Base-by-base conservation (phyloP, 2,888 invertebrate species). In the Tenthredo distinguenda region DNA sequence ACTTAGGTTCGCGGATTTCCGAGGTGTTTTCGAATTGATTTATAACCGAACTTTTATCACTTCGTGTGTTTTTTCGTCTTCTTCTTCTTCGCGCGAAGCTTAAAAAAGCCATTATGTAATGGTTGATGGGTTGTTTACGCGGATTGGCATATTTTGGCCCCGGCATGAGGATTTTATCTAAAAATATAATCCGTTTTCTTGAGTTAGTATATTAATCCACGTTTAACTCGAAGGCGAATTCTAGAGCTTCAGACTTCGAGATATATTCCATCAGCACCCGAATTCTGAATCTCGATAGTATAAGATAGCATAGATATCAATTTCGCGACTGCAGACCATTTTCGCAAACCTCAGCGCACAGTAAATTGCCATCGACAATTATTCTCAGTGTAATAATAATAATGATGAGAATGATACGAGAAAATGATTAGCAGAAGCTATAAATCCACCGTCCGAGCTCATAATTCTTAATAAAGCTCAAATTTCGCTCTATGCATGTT, bases 401-500 rank as follows among this genome's bases (percentile, higher is more conserved):
- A 15, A 55, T 55, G 1, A 55, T 7, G n/a, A 55, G 6, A 55
- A 50, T 55, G n/a, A 71, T 7, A 37, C n/a, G 71, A 71, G 18
- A 68, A 18, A 26, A 18, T 34, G 34, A 68, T 68, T 31, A 68
- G 68, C 4, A 34, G 5, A 68, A 6, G 18, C 31, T 34, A 18
- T 68, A 26, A 62, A 34, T 68, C 31, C 9, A 34, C 9, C 6
- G 18, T 21, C 15, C 40, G 26, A 43, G 43, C 74, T 26, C 43
- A 21, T 68, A 68, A 34, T 68, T 34, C 68, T 68, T 40, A 43
- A 43, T 77, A 55, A 77, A 47, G 74, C 31, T 84, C 58, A 72
- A 84, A 85, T 85, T 79, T 85, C 85, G 5, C 79, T 76, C 65
- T 34, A 62, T 74, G 72, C 85, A 65, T 85, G 85, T 65, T 79